Conservation (phyloP, 2,113 vertebrate species). For the Stigmatopora nigra region DNA sequence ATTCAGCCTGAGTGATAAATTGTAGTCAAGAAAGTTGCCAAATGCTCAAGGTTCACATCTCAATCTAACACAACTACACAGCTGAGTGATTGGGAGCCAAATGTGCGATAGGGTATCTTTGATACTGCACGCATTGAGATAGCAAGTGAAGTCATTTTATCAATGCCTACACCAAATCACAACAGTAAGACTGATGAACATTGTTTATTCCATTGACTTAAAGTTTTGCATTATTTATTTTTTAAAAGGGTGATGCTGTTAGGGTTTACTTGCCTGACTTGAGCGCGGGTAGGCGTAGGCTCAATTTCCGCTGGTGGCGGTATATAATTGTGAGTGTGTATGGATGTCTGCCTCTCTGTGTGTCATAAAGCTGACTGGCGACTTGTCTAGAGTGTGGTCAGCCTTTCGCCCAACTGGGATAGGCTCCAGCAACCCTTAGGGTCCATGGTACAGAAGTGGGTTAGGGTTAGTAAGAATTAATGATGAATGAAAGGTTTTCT, state of each 20-base stretch:
- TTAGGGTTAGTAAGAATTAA: constrained; percentile 10
- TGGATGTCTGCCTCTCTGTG: too few relatives aligned
- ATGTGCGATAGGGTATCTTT: constrained; percentile 35
- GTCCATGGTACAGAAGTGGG: too few relatives aligned
- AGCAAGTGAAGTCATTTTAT: constrained; percentile 31
- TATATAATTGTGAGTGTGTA: too few relatives aligned
- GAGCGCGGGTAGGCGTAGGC: too few relatives aligned
- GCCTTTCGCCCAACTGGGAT: too few relatives aligned
- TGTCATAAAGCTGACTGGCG: too few relatives aligned
- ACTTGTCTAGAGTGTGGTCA: too few relatives aligned
- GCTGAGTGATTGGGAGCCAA: constrained; percentile 45
- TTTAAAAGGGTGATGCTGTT: neutral
- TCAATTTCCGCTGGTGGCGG: too few relatives aligned
- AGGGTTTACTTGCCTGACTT: too few relatives aligned
- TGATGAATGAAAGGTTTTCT: constrained; percentile 22
- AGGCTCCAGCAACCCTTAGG: too few relatives aligned
- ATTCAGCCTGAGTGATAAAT: constrained; percentile 31
- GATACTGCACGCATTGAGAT: constrained; percentile 15
- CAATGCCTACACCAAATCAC: constrained; percentile 31
- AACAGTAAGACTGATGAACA: constrained; percentile 21
- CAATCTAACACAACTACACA: constrained; percentile 35
- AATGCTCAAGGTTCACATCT: constrained; percentile 26
- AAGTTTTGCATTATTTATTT: constrained; percentile 16
- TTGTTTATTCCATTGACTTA: constrained; percentile 33
- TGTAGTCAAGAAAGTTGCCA: constrained; percentile 39